phyloP scores from a whole-genome alignment of 92 coral and sea anemone genomes.

The Porites divaricata region DNA sequence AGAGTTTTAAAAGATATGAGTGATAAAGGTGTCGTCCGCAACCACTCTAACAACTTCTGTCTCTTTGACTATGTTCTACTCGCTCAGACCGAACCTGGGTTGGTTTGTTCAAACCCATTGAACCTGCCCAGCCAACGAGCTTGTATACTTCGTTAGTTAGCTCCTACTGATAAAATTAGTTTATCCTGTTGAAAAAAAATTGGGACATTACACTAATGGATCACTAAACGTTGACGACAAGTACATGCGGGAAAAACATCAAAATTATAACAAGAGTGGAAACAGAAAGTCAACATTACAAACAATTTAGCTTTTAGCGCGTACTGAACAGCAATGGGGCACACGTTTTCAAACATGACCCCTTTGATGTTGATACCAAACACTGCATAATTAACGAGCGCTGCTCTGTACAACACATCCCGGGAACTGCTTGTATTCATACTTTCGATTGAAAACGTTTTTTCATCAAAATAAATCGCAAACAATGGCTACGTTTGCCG shows the following conservation, averaged over 20 bases:
- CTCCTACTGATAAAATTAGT: slow-evolving; percentile 15
- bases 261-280: neutral
- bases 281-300: slow-evolving; percentile 26
- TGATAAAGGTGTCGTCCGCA: neutral
- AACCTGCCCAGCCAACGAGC: too few relatives aligned
- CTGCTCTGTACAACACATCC: neutral
- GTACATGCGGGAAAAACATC: slow-evolving; percentile 8
- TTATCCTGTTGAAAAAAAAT: slow-evolving; percentile 23
- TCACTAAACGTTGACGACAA: slow-evolving; percentile 3
- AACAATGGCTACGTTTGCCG: slow-evolving; percentile 24
- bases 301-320: slow-evolving; percentile 27
- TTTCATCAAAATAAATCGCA: slow-evolving; percentile 26
- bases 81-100: neutral
- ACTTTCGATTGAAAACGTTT: neutral
- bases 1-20: neutral
- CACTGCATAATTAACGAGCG: neutral
- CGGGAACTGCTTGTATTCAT: slow-evolving; percentile 22
- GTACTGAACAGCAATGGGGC: neutral
- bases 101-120: too few relatives aligned
- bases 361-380: neutral
- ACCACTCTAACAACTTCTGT: neutral
- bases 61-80: neutral
- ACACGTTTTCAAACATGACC: slow-evolving; percentile 6
- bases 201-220: slow-evolving; percentile 29
- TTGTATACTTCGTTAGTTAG: neutral